These are phyloP conservation scores for Lamprotornis superbus DNA, from an alignment of 2,113 vertebrate species.

Conservation along the genomic window DNA sequence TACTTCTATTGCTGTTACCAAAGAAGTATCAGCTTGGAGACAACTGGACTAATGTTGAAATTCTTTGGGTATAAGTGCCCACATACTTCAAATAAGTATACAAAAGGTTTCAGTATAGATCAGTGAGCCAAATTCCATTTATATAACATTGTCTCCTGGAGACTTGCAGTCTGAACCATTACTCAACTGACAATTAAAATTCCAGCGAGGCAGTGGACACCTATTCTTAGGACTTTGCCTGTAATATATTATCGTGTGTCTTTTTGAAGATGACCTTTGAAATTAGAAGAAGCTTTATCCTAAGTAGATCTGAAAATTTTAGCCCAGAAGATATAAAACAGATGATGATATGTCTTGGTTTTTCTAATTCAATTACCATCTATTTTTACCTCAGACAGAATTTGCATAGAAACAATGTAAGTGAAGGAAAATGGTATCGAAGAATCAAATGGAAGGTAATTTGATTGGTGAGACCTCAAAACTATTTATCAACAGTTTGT, in stretches of 20 bases:
- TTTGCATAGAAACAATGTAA: background rate
- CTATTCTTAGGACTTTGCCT: background rate
- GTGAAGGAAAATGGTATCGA: background rate
- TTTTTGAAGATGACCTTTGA: background rate
- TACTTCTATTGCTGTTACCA: background rate
- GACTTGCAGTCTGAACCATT: background rate
- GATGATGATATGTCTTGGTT: background rate
- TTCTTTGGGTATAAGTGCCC: background rate
- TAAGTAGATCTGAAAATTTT: background rate
- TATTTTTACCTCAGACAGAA: background rate
- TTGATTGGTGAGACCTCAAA: background rate
- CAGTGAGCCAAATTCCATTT: background rate
- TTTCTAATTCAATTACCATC: background rate
- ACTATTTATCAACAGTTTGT: background rate
- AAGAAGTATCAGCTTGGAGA: background rate
- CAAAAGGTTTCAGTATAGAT: background rate
- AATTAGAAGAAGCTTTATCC: background rate
- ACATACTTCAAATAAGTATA: background rate
- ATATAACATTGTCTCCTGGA: background rate
- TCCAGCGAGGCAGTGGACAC: background rate
- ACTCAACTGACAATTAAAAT: constrained; percentile 41
- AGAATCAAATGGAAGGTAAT: background rate
- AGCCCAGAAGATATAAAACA: constrained; percentile 7
- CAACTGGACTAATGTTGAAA: background rate
- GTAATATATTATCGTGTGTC: background rate